phyloP scores from a whole-genome alignment of 2,797 vertebrate species.

The Neopelma chrysocephalum region DNA sequence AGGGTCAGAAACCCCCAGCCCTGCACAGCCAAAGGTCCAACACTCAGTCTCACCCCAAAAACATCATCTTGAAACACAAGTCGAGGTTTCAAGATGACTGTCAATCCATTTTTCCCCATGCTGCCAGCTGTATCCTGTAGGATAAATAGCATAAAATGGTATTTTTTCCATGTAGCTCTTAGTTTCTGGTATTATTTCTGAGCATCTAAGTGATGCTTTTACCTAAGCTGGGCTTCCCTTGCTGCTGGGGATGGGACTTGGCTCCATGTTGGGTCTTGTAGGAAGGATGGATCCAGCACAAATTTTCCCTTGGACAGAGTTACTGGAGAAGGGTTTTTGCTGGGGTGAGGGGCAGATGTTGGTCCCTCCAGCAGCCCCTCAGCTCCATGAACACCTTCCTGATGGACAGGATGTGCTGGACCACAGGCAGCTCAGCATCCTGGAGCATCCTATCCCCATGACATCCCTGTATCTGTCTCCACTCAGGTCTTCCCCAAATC shows the following conservation, averaged over 20 bases:
- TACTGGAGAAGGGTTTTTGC: background rate
- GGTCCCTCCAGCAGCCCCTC: background rate
- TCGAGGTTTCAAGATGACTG: background rate
- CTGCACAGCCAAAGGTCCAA: background rate
- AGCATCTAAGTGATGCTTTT: background rate
- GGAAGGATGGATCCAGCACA: background rate
- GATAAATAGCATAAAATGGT: background rate
- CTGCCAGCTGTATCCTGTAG: background rate
- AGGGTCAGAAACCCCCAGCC: background rate
- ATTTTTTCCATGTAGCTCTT: background rate
- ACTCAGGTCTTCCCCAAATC: background rate
- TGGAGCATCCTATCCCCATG: background rate
- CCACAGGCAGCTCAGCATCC: background rate
- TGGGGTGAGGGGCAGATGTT: background rate
- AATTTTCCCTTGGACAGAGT: background rate
- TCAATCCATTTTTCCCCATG: fast-evolving
- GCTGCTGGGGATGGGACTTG: background rate
- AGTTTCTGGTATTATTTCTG: background rate
- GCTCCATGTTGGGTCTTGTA: fast-evolving
- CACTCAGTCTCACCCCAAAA: background rate
- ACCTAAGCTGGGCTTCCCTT: background rate
- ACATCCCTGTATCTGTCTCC: background rate
- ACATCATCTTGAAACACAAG: fast-evolving
- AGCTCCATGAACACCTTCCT: fast-evolving
- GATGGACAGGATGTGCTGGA: background rate